These are phyloP conservation scores for Malurus leucopterus DNA, from an alignment of 2,797 vertebrate species.

Conservation along the genomic window DNA sequence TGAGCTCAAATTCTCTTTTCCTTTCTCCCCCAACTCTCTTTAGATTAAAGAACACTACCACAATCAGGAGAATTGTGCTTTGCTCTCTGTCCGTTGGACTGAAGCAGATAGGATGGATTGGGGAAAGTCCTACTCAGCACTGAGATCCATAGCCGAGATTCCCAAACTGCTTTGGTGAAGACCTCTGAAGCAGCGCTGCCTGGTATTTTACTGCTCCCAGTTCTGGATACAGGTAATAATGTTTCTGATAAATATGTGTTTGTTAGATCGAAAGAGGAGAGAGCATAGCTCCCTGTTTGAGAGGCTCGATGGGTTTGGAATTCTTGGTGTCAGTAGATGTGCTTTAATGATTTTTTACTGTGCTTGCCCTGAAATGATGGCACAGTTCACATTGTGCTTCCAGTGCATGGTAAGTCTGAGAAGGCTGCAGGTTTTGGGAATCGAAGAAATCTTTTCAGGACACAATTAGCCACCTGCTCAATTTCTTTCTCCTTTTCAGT, in stretches of 20 bases:
- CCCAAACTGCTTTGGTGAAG: not conserved
- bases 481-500: not conserved
- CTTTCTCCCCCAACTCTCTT: accelerated
- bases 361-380: not conserved
- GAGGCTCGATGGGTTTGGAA: not conserved
- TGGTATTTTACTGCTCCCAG: not conserved
- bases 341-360: not conserved
- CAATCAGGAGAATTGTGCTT: not conserved
- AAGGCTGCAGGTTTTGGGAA: not conserved
- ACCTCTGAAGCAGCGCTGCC: not conserved
- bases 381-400: not conserved
- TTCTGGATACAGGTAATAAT: not conserved
- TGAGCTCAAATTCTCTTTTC: not conserved
- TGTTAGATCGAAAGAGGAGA: not conserved
- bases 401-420: not conserved
- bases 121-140: not conserved
- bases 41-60: not conserved
- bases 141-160: not conserved
- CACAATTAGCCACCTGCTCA: not conserved
- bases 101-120: not conserved
- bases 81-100: not conserved
- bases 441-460: not conserved
- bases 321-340: not conserved
- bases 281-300: not conserved
- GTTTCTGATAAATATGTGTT: not conserved